Evolutionary conservation across 2,797 vertebrate genomes (phyloP).

Genomic region (Enteromius fasciolatus): DNA sequence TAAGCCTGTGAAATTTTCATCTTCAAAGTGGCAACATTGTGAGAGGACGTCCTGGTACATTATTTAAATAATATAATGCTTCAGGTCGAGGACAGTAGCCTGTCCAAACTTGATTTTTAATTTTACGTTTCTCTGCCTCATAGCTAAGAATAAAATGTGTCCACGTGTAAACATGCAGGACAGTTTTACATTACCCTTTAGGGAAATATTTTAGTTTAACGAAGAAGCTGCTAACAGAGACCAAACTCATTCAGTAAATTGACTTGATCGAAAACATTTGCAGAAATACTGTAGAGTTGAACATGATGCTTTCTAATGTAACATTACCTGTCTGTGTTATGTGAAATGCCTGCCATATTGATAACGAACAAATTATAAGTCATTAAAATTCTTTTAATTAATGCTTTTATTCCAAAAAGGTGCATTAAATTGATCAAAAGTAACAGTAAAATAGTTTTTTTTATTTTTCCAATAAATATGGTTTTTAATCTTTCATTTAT

Average conservation of each 20-base stretch:
- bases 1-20: slow-evolving; percentile 14
- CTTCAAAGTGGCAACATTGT: slow-evolving; percentile 12
- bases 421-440: neutral
- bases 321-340: slow-evolving; percentile 38
- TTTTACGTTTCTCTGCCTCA: neutral
- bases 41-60: neutral
- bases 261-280: slow-evolving; percentile 10
- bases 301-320: slow-evolving; percentile 18
- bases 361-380: slow-evolving; percentile 1
- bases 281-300: slow-evolving; percentile 22
- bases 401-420: neutral
- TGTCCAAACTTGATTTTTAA: slow-evolving; percentile 9
- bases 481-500: neutral
- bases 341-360: slow-evolving; percentile 42
- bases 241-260: slow-evolving; percentile 8
- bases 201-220: neutral
- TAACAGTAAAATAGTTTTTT: neutral
- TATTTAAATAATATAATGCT: slow-evolving; percentile 9
- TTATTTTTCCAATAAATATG: neutral
- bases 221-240: slow-evolving; percentile 4
- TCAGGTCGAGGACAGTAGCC: neutral
- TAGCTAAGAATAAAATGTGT: slow-evolving; percentile 1
- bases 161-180: neutral
- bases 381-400: neutral
- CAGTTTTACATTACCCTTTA: neutral